Conservation (phyloP, 2,797 vertebrate genomes). For the Dendrocincla fuliginosa region DNA sequence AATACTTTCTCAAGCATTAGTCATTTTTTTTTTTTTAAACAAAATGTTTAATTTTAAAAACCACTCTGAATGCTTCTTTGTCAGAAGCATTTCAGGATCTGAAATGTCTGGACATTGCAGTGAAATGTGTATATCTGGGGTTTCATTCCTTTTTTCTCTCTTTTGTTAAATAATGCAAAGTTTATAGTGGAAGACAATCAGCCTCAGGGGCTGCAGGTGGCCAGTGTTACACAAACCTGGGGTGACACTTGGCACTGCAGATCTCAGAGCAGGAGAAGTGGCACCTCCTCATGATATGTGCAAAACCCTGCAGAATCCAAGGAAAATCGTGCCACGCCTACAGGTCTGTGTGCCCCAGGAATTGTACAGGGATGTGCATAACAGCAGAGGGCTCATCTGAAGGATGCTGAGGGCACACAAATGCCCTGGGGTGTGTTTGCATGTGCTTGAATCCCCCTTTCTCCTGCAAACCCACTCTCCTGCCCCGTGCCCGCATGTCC, state of each 20-base stretch:
- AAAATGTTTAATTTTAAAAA: background rate
- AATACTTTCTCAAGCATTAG: background rate
- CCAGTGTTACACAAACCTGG: background rate
- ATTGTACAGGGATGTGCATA: too few species aligned
- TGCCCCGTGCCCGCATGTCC: background rate
- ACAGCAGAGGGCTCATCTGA: background rate
- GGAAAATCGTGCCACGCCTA: background rate
- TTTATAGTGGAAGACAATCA: background rate
- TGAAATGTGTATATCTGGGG: background rate
- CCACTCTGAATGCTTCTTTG: background rate
- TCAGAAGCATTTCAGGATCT: background rate
- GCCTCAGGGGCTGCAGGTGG: background rate
- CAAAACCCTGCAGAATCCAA: background rate
- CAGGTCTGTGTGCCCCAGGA: background rate
- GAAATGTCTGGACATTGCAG: background rate
- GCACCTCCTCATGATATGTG: background rate
- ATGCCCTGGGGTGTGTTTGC: background rate
- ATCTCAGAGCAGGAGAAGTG: background rate
- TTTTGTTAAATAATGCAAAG: background rate
- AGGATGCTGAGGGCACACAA: background rate
- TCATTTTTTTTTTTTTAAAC: background rate
- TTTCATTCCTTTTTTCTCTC: background rate
- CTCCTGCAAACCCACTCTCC: background rate
- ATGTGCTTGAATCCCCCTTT: background rate
- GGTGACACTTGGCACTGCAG: background rate